A percentile compares a stretch with the other conserved stretches of the same genome.
These are phyloP conservation scores for Papilio glaucus DNA, from an alignment of 1,140 invertebrate genomes.

Conservation along the genomic window DNA sequence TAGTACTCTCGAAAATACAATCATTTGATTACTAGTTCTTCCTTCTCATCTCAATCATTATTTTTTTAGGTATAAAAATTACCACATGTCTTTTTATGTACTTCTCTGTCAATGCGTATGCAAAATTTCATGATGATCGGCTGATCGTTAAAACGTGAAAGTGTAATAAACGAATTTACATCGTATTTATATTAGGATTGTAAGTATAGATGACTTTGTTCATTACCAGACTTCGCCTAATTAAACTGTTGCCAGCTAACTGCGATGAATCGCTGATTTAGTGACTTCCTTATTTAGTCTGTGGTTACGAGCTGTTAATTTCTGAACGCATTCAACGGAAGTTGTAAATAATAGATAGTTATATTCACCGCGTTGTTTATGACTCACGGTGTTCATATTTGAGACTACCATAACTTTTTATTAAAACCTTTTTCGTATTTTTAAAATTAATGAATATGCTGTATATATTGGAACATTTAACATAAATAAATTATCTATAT, in stretches of 20 bases:
- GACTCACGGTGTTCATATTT: conserved; percentile 10
- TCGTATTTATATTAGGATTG: background rate
- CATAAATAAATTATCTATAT: no score
- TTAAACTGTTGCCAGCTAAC: conserved; percentile 61
- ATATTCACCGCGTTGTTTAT: conserved; percentile 11
- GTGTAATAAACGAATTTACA: background rate
- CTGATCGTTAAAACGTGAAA: background rate
- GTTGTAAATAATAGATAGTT: conserved; percentile 30
- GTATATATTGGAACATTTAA: no score
- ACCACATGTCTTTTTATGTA: no score
- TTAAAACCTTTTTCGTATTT: background rate
- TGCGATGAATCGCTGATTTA: conserved; percentile 60
- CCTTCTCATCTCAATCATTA: no score
- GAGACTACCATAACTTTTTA: background rate
- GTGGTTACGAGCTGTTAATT: conserved; percentile 50
- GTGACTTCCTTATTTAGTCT: conserved; percentile 67
- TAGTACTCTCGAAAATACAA: no score
- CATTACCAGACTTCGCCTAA: conserved; percentile 58
- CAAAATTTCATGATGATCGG: background rate
- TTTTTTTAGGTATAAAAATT: no score
- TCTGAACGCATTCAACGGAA: conserved; percentile 39
- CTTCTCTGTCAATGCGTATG: no score
- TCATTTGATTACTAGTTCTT: no score
- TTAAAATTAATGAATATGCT: background rate
- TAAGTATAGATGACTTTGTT: conserved; percentile 47